These are phyloP conservation scores for Pholis gunnellus DNA, from an alignment of 2,113 vertebrate genomes.

Conservation along the genomic window DNA sequence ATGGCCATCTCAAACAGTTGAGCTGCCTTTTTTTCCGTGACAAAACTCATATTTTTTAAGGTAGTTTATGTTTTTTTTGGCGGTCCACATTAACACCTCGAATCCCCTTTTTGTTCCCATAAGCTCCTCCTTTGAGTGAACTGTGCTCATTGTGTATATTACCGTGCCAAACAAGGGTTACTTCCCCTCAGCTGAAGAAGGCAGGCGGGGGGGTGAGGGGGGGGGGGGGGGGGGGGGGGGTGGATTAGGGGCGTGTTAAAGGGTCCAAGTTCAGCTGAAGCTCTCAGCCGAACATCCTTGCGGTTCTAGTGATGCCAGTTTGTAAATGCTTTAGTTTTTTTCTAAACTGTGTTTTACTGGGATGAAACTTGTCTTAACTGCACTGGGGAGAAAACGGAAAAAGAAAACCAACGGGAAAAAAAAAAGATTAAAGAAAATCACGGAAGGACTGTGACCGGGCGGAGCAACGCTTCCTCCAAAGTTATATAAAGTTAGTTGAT, in stretches of 20 bases:
- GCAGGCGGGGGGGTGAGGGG: background rate
- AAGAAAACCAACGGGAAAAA: background rate
- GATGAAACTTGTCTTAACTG: slow-evolving; percentile 71
- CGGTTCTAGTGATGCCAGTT: slow-evolving; percentile 77
- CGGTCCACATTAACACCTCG: slow-evolving; percentile 84
- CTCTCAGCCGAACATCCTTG: slow-evolving; percentile 70
- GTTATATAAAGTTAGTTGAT: slow-evolving; percentile 83
- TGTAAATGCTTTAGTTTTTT: slow-evolving; percentile 85
- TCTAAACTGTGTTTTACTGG: slow-evolving; percentile 78
- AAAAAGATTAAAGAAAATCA: slow-evolving; percentile 24
- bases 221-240: background rate
- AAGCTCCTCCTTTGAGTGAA: slow-evolving; percentile 63
- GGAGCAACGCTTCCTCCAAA: slow-evolving; percentile 76
- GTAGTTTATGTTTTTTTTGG: slow-evolving; percentile 31
- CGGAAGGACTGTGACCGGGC: slow-evolving; percentile 56
- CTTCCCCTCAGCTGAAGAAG: slow-evolving; percentile 36
- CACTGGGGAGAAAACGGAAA: slow-evolving; percentile 42
- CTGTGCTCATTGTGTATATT: slow-evolving; percentile 78
- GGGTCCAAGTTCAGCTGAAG: slow-evolving; percentile 74
- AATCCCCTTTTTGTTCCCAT: slow-evolving; percentile 84
- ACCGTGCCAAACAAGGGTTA: slow-evolving; percentile 83
- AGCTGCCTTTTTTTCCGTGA: slow-evolving; percentile 47
- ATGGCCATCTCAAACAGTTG: slow-evolving; percentile 20
- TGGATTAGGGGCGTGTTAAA: slow-evolving; percentile 33
- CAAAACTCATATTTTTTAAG: slow-evolving; percentile 17